These are phyloP conservation scores for Pelochelys cantorii DNA, from an alignment of 2,797 vertebrate species.

Conservation along the genomic window DNA sequence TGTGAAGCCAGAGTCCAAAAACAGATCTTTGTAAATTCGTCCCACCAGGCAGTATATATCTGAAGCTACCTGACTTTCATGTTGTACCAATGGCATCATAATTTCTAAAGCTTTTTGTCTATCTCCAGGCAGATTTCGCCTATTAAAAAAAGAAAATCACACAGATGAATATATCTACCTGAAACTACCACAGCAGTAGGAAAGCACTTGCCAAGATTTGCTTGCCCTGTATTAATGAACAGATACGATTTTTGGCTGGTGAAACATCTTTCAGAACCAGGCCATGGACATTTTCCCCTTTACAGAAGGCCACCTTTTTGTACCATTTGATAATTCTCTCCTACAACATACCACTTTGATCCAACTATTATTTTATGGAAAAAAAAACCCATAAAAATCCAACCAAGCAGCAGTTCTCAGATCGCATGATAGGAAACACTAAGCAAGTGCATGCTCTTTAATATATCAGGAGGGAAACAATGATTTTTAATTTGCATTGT, in stretches of 20 bases:
- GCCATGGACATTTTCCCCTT: neutral
- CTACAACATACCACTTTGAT: neutral
- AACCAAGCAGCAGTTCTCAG: neutral
- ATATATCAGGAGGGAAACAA: neutral
- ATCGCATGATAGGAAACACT: neutral
- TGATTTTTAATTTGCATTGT: neutral
- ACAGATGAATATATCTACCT: neutral
- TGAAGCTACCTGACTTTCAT: constrained; percentile 93
- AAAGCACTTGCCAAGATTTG: neutral
- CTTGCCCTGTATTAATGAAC: rapidly evolving
- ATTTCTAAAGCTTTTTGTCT: constrained; percentile 94
- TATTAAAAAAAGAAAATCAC: constrained; percentile 62
- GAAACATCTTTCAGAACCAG: neutral
- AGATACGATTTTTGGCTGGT: neutral
- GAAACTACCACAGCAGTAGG: neutral
- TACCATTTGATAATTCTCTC: neutral
- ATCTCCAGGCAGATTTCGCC: constrained; percentile 94
- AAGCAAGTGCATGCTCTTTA: neutral
- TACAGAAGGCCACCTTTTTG: neutral
- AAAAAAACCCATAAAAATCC: neutral
- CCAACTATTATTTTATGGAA: neutral
- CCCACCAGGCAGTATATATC: constrained; percentile 98
- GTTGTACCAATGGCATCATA: constrained; percentile 94
- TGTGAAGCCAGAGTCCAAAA: constrained; percentile 94
- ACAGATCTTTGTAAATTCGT: constrained; percentile 97